Evolutionary conservation across 30 jellyfish, hydroid and myxozoan genomes (phyloP), one percentile per base, ranked within the genome.

Genomic region (Cassiopea xamachana): DNA sequence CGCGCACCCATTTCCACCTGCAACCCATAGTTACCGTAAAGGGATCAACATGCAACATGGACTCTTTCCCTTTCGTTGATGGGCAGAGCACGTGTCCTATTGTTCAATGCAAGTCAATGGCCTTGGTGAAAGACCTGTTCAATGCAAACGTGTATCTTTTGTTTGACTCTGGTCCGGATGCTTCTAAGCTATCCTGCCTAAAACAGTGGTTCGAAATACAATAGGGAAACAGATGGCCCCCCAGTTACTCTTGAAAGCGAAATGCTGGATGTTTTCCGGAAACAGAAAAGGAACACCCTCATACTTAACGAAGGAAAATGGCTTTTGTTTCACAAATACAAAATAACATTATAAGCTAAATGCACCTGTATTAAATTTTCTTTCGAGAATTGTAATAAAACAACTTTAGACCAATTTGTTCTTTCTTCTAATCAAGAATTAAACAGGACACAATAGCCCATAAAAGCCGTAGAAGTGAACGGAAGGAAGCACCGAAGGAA

Each of bases 21-120:
- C 97, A 90, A 58, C 87, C 97, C 81, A 76, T 69, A 89, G 97
- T 73, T 72, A 90, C 97, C 91, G 82, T 67, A 68, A 81, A 81
- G 81, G 83, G 93, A 90, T 80, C 90, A 83, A 75, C 90, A 73
- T n/a, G 67, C 91, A 81, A 70, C 96, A 80, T 89, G 96, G 86
- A 48, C 69, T 70, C 81, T 77, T 80, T 89, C 89, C 77, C 77
- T 73, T 87, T 61, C 50, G 82, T 80, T 78, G 95, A 79, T 78
- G 95, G 79, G 48, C 79, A 15, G 83, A 48, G 84, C 95, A 88
- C 88, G 95, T 88, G 95, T 85, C 67, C 83, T 27, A 14, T 88
- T 88, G 95, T 74, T 79, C 87, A 60, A 67, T 48, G 60, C 90
- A 68, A 88, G 45, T 72, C 84, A 69, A 78, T 68, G 70, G 48